Conservation (phyloP, 2,797 vertebrate genomes). For the Apogon hyalosoma region DNA sequence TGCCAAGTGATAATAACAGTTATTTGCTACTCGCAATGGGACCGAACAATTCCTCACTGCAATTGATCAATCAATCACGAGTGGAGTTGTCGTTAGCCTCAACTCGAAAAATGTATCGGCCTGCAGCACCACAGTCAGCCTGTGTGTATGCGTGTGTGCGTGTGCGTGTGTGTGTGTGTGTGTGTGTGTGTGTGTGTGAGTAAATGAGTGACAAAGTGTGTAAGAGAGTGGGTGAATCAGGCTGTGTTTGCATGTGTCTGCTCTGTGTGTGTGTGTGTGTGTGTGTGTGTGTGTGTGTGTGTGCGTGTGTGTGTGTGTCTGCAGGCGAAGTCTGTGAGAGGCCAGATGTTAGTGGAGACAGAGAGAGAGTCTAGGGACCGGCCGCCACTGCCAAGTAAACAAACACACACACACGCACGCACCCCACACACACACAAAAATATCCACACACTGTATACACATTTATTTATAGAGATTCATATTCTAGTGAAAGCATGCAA, state of each 20-base stretch:
- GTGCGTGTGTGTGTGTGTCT: slow-evolving; percentile 20
- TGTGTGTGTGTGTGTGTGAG: slow-evolving; percentile 18
- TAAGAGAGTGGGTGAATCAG: no score
- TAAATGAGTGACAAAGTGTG: no score
- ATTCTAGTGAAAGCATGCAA: not conserved
- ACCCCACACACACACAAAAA: not conserved
- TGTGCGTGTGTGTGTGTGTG: slow-evolving; percentile 9
- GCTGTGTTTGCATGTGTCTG: no score
- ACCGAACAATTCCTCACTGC: slow-evolving; percentile 39
- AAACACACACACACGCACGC: slow-evolving; percentile 8
- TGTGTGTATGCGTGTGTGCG: slow-evolving; percentile 21
- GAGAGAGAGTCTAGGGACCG: slow-evolving; percentile 50
- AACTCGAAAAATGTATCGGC: slow-evolving; percentile 40
- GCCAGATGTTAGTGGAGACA: slow-evolving; percentile 71
- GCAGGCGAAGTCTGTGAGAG: slow-evolving; percentile 56
- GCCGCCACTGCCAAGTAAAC: slow-evolving; percentile 35
- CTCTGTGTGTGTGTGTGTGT: no score
- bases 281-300: slow-evolving; percentile 7
- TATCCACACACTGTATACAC: not conserved
- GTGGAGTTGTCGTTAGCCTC: slow-evolving; percentile 12
- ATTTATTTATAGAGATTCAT: slow-evolving; percentile 2
- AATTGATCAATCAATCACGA: slow-evolving; percentile 58
- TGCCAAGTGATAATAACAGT: slow-evolving; percentile 53
- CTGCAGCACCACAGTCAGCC: slow-evolving; percentile 17
- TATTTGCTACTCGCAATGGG: slow-evolving; percentile 41